Percentiles rank a stretch among this genome's conserved stretches.
Evolutionary conservation across 2,113 vertebrate genomes (phyloP).

Genomic region (Prionailurus bengalensis): DNA sequence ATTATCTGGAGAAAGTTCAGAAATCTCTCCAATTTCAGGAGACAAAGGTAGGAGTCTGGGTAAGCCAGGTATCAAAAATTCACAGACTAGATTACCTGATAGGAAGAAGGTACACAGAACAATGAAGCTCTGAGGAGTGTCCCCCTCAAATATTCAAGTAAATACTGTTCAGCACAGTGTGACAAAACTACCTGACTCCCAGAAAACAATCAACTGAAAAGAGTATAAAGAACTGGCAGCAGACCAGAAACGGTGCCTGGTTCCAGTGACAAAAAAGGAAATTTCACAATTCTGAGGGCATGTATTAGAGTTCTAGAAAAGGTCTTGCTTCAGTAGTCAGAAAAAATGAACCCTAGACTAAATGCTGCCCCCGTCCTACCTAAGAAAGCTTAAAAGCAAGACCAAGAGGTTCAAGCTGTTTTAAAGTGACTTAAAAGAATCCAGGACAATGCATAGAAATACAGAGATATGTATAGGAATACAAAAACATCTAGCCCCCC

Average conservation of each 20-base stretch:
- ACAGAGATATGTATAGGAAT: background rate
- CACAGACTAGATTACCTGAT: background rate
- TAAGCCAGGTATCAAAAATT: background rate
- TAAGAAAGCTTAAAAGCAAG: background rate
- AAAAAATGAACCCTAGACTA: background rate
- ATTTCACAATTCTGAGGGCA: background rate
- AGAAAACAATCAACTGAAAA: background rate
- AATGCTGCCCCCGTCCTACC: background rate
- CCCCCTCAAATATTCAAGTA: background rate
- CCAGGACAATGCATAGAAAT: background rate
- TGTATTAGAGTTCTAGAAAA: background rate
- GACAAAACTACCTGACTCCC: background rate
- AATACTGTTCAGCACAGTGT: background rate
- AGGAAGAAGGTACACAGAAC: background rate
- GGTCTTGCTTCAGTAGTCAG: background rate
- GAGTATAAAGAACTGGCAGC: background rate
- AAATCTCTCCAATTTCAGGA: background rate
- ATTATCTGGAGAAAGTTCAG: background rate
- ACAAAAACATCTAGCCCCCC: background rate
- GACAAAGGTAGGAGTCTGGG: background rate
- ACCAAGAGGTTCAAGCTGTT: background rate
- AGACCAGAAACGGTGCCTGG: background rate
- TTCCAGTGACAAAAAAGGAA: background rate
- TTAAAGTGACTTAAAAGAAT: background rate
- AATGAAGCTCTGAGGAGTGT: background rate